Base-by-base conservation (phyloP, 2,888 invertebrate species). In the Anodontia alba region DNA sequence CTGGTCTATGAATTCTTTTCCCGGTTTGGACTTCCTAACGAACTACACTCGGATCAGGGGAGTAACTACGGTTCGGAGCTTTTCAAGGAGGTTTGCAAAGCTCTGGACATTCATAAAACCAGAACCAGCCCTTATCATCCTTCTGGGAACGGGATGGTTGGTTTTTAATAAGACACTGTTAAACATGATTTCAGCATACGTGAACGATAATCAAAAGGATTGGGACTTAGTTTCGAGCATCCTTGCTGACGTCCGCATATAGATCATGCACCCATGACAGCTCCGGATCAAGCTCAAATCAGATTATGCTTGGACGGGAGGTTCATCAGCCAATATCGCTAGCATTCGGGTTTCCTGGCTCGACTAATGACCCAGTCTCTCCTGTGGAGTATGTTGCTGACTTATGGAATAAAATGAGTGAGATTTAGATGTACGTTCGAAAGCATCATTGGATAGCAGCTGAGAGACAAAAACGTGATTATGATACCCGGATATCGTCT, bases 251-350 rank as follows among this genome's bases (percentile, higher is more conserved):
- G 15, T 72, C 72, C 7, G 77, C 77, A 2, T 77, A 77, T 72
- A 5, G 77, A 43, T 23, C 42, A 36, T 71, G 43, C 17, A n/a
- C n/a, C 17, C 77, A 77, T 36, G 77, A 72, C 8, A 51, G 69
- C 1, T 73, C 81, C 5, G 81, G 76, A 23, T 81, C 57, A 29
- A 69, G 46, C 10, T 77, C 81, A 36, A 77, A 77, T 33, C 26
- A 71, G 33, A 10, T 77, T 8, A 77, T 77, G 77, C 51, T 77
- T 23, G 77, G 77, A 12, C 5, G 72, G 26, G 72, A 77, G n/a
- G 69, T 74, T 20, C n/a, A 74, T 43, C 67, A 38, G 3, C 74
- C 74, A 1, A 74, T 67, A 15, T 20, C 42, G 3, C n/a, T 74
- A 8, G 17, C 20, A 17, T 23, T 67, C 5, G 74, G 74, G 15